phyloP scores from a whole-genome alignment of 2,888 invertebrate genomes.

The Steromphala cineraria region DNA sequence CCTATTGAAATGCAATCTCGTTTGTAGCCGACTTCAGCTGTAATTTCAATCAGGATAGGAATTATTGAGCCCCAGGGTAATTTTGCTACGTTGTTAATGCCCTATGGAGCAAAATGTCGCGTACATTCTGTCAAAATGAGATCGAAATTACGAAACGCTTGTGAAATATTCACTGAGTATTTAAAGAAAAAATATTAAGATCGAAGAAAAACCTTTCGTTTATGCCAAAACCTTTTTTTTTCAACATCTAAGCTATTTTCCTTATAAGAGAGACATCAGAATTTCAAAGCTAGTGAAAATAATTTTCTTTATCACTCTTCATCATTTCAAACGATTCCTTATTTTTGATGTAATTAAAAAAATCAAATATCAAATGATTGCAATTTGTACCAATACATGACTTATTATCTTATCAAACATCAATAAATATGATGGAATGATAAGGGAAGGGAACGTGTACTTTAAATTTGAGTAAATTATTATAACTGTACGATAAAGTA shows the following conservation, averaged over 20 bases:
- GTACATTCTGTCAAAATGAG: background rate
- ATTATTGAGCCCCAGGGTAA: background rate
- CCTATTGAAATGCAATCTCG: constrained; percentile 2
- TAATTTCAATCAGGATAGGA: background rate
- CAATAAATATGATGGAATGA: constrained; percentile 4
- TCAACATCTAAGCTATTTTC: background rate
- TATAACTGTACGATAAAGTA: constrained; percentile 3
- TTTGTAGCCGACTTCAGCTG: background rate
- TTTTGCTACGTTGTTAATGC: background rate
- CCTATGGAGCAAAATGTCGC: background rate
- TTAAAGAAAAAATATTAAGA: background rate
- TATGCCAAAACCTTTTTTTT: background rate
- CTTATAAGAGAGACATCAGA: background rate
- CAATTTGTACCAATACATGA: background rate
- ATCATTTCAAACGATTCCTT: background rate
- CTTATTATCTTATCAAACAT: background rate
- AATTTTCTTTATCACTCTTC: background rate
- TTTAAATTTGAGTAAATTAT: constrained; percentile 15
- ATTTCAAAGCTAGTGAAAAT: background rate
- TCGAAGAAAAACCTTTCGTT: background rate
- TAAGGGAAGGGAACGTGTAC: background rate
- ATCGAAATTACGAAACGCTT: background rate
- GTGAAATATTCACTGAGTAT: background rate
- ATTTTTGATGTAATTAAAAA: background rate
- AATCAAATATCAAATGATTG: background rate